These are phyloP conservation scores for Podotricha telesiphe DNA, from an alignment of 2,888 invertebrate species.

Conservation along the genomic window DNA sequence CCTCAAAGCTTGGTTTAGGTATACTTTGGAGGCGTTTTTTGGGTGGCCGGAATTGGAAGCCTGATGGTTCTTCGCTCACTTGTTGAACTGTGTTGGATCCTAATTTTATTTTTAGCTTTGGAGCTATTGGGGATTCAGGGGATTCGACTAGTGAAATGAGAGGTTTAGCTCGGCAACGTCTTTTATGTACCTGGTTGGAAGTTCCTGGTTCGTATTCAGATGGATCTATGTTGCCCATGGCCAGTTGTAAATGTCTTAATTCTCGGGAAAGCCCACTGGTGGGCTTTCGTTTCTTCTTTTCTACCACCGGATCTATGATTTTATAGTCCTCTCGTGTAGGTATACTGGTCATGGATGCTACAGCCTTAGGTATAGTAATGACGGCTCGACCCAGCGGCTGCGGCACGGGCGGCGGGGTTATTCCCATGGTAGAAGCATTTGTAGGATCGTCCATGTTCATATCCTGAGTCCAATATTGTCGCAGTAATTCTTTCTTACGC, in stretches of 20 bases:
- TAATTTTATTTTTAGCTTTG: slow-evolving; percentile 91
- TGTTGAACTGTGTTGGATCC: slow-evolving; percentile 84
- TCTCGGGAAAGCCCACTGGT: slow-evolving; percentile 83
- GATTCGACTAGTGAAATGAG: slow-evolving; percentile 54
- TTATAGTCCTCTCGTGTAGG: slow-evolving; percentile 94
- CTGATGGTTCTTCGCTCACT: slow-evolving; percentile 75
- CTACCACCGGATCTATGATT: slow-evolving; percentile 85
- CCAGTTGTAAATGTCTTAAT: slow-evolving; percentile 85
- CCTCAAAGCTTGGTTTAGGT: slow-evolving; percentile 89
- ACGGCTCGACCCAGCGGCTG: slow-evolving; percentile 86
- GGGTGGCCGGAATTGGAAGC: slow-evolving; percentile 87
- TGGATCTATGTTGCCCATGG: slow-evolving; percentile 78
- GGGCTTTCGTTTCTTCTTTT: slow-evolving; percentile 87
- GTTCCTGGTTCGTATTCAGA: slow-evolving; percentile 62
- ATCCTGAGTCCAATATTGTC: slow-evolving; percentile 92
- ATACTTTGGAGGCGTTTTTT: slow-evolving; percentile 89
- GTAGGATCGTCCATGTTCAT: slow-evolving; percentile 92
- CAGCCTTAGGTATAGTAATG: slow-evolving; percentile 93
- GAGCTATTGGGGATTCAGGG: slow-evolving; percentile 75
- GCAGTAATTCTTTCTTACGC: slow-evolving; percentile 94
- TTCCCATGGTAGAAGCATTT: slow-evolving; percentile 75
- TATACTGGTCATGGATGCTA: slow-evolving; percentile 94
- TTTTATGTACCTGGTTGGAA: slow-evolving; percentile 58
- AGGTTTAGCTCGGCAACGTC: slow-evolving; percentile 66
- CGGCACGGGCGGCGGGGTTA: slow-evolving; percentile 83